These are phyloP conservation scores for Proales similis DNA, from an alignment of 1,140 invertebrate species.

Conservation along the genomic window DNA sequence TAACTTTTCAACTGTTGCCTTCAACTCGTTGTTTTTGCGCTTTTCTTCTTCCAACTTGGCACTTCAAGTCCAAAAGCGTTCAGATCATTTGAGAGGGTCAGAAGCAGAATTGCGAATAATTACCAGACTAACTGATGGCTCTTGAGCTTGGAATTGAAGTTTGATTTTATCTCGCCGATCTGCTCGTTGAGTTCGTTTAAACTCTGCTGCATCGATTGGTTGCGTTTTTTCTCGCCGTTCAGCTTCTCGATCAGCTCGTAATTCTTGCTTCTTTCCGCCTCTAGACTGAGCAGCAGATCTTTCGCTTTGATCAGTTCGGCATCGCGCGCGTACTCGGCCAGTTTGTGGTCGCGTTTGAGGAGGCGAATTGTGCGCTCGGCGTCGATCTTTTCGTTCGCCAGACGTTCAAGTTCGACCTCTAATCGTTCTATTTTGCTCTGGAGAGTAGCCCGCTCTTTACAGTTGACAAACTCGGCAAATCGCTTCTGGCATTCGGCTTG, in stretches of 20 bases:
- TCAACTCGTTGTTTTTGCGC: slow-evolving; percentile 16
- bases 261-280: slow-evolving; percentile 6
- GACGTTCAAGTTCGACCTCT: background rate
- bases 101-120: background rate
- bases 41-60: slow-evolving; percentile 30
- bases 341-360: slow-evolving; percentile 22
- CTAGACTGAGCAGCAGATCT: slow-evolving; percentile 26
- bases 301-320: slow-evolving; percentile 32
- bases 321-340: slow-evolving; percentile 35
- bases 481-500: slow-evolving; percentile 1
- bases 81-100: too few species aligned
- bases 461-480: slow-evolving; percentile 19
- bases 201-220: slow-evolving; percentile 21
- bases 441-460: background rate
- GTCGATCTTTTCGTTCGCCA: background rate
- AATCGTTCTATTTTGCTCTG: slow-evolving; percentile 2
- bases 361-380: slow-evolving; percentile 16
- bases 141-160: slow-evolving; percentile 3
- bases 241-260: slow-evolving; percentile 29
- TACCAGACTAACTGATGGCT: slow-evolving; percentile 23
- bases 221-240: slow-evolving; percentile 31
- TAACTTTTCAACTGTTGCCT: slow-evolving; percentile 17
- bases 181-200: slow-evolving; percentile 26
- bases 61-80: background rate
- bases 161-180: slow-evolving; percentile 25